phyloP scores from a whole-genome alignment of 2,797 vertebrate species.

The Botia almorhae region DNA sequence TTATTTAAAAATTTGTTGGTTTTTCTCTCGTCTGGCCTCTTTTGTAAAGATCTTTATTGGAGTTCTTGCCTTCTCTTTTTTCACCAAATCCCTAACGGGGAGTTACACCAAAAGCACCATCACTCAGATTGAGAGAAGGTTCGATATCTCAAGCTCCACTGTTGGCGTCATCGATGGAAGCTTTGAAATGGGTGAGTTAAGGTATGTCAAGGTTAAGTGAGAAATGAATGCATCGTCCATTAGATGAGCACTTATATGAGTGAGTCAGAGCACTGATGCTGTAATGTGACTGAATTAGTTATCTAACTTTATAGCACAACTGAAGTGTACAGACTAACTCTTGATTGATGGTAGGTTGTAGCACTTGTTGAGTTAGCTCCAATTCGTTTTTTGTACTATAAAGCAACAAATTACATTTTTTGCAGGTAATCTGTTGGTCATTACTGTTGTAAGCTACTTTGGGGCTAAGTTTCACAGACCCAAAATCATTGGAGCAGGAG shows the following conservation, averaged over 20 bases:
- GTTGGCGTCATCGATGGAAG: conserved; percentile 87
- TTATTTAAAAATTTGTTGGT: too few relatives aligned
- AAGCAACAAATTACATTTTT: background rate
- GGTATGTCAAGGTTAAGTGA: background rate
- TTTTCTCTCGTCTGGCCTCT: conserved; percentile 1
- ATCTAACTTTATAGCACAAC: background rate
- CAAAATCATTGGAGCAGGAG: conserved; percentile 76
- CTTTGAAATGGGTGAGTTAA: conserved; percentile 90
- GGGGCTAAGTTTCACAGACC: conserved; percentile 79
- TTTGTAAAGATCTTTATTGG: conserved; percentile 80
- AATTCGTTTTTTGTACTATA: background rate
- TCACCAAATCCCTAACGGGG: conserved; percentile 81
- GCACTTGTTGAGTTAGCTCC: background rate
- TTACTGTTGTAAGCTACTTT: conserved; percentile 79
- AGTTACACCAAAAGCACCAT: conserved; percentile 89
- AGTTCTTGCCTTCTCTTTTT: conserved; percentile 82
- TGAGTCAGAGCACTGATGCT: conserved; percentile 8
- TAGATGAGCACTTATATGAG: conserved; percentile 9
- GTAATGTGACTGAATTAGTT: background rate
- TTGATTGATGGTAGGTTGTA: background rate
- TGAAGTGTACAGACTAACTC: background rate
- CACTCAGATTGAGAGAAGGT: conserved; percentile 91
- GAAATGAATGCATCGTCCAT: background rate
- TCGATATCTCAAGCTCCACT: conserved; percentile 85
- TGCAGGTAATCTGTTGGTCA: conserved; percentile 78